These are phyloP conservation scores for Rhorus exstirpatorius DNA, from an alignment of 2,888 invertebrate species.

Conservation along the genomic window DNA sequence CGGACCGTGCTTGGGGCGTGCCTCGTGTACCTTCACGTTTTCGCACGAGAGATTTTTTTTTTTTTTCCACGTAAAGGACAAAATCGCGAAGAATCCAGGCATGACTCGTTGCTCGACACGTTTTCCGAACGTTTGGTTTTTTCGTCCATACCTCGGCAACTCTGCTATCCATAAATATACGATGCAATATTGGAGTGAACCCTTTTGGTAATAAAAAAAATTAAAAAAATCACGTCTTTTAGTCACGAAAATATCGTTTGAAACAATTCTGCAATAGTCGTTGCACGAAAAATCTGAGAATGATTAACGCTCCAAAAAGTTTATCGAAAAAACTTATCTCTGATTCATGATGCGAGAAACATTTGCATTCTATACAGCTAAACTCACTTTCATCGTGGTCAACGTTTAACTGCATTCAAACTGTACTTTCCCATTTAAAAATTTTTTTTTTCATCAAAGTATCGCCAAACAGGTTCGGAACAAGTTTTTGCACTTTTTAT, in stretches of 20 bases:
- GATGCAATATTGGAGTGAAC: not conserved
- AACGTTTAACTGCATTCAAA: no score
- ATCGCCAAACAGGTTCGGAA: not conserved
- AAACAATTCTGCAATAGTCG: not conserved
- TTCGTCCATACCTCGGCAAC: not conserved
- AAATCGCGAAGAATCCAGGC: slow-evolving; percentile 38
- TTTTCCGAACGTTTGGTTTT: slow-evolving; percentile 22
- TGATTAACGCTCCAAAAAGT: no score
- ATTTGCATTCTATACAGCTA: no score
- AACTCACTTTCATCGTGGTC: no score
- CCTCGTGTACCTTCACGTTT: slow-evolving; percentile 24
- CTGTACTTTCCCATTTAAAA: no score
- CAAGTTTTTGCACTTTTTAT: not conserved
- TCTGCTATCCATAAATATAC: not conserved
- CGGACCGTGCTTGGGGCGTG: slow-evolving; percentile 39
- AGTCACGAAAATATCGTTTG: not conserved
- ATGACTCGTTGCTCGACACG: slow-evolving; percentile 36
- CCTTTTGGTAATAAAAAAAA: not conserved
- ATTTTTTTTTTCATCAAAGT: not conserved
- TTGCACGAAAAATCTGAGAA: not conserved
- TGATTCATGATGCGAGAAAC: no score
- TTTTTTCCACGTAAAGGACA: slow-evolving; percentile 43
- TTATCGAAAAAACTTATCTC: no score
- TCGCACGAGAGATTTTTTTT: slow-evolving; percentile 37
- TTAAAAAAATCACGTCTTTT: not conserved